Percentiles rank a stretch among this genome's conserved stretches.
Conservation (phyloP, 2,888 invertebrate species). For the Agrilus mali region DNA sequence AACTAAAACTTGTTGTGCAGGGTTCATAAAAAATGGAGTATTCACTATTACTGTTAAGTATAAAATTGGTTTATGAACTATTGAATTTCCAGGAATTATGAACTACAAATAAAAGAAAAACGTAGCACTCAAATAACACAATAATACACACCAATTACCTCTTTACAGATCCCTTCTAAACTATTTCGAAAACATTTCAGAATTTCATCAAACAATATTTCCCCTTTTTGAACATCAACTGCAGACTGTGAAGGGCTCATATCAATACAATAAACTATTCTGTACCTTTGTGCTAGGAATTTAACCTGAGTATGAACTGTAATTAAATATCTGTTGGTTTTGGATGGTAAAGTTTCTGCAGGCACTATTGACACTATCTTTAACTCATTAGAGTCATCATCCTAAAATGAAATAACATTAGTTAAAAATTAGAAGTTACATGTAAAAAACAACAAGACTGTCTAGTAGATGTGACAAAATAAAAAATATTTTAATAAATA, state of each 20-base stretch:
- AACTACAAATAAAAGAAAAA: conserved; percentile 39
- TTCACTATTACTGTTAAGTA: conserved; percentile 66
- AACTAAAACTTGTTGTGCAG: conserved; percentile 58
- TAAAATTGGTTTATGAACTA: conserved; percentile 51
- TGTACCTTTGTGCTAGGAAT: conserved; percentile 57
- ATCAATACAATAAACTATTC: conserved; percentile 63
- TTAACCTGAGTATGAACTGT: conserved; percentile 46
- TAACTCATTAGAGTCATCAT: conserved; percentile 40
- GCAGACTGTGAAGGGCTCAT: conserved; percentile 64
- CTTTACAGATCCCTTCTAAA: conserved; percentile 41
- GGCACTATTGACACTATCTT: conserved; percentile 53
- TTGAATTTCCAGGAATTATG: conserved; percentile 49
- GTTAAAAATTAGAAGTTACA: conserved; percentile 1
- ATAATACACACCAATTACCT: conserved; percentile 31
- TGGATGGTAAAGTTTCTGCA: conserved; percentile 32
- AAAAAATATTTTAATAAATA: conserved; percentile 1
- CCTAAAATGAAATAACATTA: conserved; percentile 23
- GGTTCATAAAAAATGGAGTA: conserved; percentile 58
- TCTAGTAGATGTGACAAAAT: no score
- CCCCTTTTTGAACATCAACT: conserved; percentile 49
- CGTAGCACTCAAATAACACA: not conserved
- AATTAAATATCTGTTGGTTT: conserved; percentile 38
- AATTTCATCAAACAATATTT: conserved; percentile 49
- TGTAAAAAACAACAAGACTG: conserved; percentile 4
- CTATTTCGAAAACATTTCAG: conserved; percentile 41